phyloP scores from a whole-genome alignment of 2,888 invertebrate genomes.

The Branchipolynoe longqiensis region DNA sequence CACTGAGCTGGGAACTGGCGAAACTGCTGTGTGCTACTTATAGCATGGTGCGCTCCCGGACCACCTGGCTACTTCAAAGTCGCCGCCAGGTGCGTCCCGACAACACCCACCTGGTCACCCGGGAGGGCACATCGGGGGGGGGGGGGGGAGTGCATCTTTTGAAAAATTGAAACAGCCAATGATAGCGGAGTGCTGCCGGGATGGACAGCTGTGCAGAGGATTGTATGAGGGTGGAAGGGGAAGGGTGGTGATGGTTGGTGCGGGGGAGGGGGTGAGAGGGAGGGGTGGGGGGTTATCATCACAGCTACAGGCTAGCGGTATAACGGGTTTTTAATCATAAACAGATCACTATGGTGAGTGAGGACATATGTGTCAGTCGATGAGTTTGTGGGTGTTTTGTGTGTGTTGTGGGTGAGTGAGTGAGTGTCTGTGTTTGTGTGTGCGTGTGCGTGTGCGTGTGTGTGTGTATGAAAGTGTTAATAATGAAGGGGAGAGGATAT shows the following conservation, averaged over 20 bases:
- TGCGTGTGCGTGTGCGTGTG: too few relatives aligned
- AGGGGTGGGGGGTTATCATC: too few relatives aligned
- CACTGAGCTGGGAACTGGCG: too few relatives aligned
- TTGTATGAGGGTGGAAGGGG: neutral
- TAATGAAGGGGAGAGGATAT: too few relatives aligned
- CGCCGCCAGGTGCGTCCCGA: constrained; percentile 3
- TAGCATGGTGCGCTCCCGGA: neutral
- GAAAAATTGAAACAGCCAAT: constrained; percentile 50
- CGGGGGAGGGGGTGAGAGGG: neutral
- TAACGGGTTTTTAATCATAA: too few relatives aligned
- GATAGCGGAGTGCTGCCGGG: neutral
- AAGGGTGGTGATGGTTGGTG: neutral
- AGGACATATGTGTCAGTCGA: too few relatives aligned
- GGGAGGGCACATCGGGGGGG: neutral
- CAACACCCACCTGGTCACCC: constrained; percentile 23
- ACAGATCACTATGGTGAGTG: too few relatives aligned
- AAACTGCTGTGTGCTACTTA: constrained; percentile 24
- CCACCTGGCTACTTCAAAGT: constrained; percentile 55
- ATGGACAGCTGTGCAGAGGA: neutral
- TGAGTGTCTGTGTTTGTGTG: too few relatives aligned
- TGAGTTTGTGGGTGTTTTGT: too few relatives aligned
- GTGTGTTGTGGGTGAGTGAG: too few relatives aligned
- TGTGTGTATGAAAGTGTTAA: too few relatives aligned
- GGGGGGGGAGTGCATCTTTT: constrained; percentile 28
- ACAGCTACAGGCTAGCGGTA: too few relatives aligned